These are phyloP conservation scores for Mesembrinibis cayennensis DNA, from an alignment of 2,113 vertebrate species.

Conservation along the genomic window DNA sequence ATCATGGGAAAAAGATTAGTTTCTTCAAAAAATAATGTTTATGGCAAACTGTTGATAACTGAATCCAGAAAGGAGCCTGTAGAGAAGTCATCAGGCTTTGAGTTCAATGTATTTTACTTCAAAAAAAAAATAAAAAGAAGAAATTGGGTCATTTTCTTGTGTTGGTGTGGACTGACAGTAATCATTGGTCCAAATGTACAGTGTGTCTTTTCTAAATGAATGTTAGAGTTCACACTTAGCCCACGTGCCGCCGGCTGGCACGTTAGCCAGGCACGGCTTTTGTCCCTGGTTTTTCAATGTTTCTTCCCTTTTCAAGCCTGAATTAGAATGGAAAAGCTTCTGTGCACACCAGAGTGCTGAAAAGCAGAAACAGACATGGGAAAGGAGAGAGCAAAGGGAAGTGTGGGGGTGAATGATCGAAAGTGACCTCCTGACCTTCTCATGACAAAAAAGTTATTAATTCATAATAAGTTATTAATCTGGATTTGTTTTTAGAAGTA, in stretches of 20 bases:
- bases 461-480: neutral
- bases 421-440: neutral
- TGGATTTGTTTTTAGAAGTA: neutral
- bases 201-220: neutral
- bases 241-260: fast-evolving
- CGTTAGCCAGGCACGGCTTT: neutral
- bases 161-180: neutral
- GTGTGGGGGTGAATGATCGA: neutral
- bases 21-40: neutral
- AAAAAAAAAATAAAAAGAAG: neutral
- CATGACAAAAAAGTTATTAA: neutral
- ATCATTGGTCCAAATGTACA: neutral
- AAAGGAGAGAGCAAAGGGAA: neutral
- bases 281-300: neutral
- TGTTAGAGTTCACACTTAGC: too few species aligned
- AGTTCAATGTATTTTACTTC: neutral
- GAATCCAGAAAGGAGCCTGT: neutral
- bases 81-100: neutral
- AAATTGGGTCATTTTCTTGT: neutral
- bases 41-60: neutral
- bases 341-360: neutral
- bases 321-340: neutral
- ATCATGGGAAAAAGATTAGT: neutral
- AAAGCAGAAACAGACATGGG: neutral
- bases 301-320: neutral